Evolutionary conservation across 2,797 vertebrate species (phyloP).

Genomic region (Naso thynnoides): DNA sequence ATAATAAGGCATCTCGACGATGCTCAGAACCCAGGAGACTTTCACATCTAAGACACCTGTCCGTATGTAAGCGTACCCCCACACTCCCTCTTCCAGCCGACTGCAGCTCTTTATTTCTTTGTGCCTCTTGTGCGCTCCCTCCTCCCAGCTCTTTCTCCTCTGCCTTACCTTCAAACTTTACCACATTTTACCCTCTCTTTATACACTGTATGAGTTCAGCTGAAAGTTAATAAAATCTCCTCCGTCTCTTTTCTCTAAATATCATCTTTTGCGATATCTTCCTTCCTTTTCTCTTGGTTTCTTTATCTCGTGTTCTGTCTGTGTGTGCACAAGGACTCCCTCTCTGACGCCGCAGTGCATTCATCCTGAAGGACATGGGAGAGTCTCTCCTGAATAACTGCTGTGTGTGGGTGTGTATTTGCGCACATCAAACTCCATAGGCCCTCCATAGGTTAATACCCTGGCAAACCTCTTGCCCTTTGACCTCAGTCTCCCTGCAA

Average conservation of each 20-base stretch:
- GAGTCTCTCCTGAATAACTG: slow-evolving; percentile 36
- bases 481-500: slow-evolving; percentile 43
- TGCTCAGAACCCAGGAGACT: slow-evolving; percentile 69
- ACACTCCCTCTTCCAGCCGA: slow-evolving; percentile 48
- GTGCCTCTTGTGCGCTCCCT: slow-evolving; percentile 45
- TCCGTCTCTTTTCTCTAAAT: slow-evolving; percentile 40
- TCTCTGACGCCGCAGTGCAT: slow-evolving; percentile 39
- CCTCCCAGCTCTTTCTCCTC: slow-evolving; percentile 40
- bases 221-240: slow-evolving; percentile 63
- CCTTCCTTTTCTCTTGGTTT: slow-evolving; percentile 11
- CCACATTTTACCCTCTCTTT: slow-evolving; percentile 60
- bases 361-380: slow-evolving; percentile 61
- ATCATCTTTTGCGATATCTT: slow-evolving; percentile 33
- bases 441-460: slow-evolving; percentile 45
- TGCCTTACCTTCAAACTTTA: slow-evolving; percentile 63
- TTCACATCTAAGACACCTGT: slow-evolving; percentile 77
- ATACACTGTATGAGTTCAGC: slow-evolving; percentile 63
- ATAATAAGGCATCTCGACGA: slow-evolving; percentile 76
- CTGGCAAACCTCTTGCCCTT: slow-evolving; percentile 39
- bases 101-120: slow-evolving; percentile 61
- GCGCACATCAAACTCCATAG: slow-evolving; percentile 19
- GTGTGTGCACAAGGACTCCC: slow-evolving; percentile 31
- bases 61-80: slow-evolving; percentile 55
- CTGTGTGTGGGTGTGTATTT: slow-evolving; percentile 44
- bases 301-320: slow-evolving; percentile 44